Percentiles rank a stretch among this genome's conserved stretches.
These are phyloP conservation scores for Aulostomus chinensis DNA, from an alignment of 2,797 vertebrate species.

Conservation along the genomic window DNA sequence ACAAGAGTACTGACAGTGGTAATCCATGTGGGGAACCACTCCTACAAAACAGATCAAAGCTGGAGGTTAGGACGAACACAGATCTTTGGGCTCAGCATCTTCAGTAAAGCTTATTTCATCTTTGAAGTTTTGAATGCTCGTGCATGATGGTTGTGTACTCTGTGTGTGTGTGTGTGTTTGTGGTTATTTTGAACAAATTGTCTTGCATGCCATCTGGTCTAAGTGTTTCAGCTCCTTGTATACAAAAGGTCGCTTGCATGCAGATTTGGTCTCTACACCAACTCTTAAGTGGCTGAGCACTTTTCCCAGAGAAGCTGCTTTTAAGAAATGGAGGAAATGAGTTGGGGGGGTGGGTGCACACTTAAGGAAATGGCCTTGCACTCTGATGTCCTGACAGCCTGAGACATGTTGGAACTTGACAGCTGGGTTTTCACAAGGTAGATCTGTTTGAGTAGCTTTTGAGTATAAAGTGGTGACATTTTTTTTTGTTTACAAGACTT, in stretches of 20 bases:
- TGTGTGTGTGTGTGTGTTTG: not conserved
- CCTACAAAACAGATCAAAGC: constrained; percentile 17
- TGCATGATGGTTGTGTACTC: not conserved
- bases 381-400: constrained; percentile 55
- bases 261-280: constrained; percentile 15
- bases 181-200: constrained; percentile 16
- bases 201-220: not conserved
- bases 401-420: constrained; percentile 48
- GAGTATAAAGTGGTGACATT: not conserved
- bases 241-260: constrained; percentile 19
- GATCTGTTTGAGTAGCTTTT: constrained; percentile 6
- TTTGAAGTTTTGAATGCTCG: constrained; percentile 6
- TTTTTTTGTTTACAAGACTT: not conserved
- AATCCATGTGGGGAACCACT: constrained; percentile 25
- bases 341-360: constrained; percentile 20
- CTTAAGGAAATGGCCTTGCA: constrained; percentile 69
- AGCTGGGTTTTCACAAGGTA: constrained; percentile 56
- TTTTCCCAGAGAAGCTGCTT: constrained; percentile 64
- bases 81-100: not conserved
- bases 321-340: constrained; percentile 71
- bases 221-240: constrained; percentile 22
- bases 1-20: constrained; percentile 2
- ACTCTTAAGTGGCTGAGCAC: constrained; percentile 43
- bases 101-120: not conserved
- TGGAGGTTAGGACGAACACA: not conserved